phyloP scores from a whole-genome alignment of 1,140 invertebrate genomes.

The Achatina immaculata region DNA sequence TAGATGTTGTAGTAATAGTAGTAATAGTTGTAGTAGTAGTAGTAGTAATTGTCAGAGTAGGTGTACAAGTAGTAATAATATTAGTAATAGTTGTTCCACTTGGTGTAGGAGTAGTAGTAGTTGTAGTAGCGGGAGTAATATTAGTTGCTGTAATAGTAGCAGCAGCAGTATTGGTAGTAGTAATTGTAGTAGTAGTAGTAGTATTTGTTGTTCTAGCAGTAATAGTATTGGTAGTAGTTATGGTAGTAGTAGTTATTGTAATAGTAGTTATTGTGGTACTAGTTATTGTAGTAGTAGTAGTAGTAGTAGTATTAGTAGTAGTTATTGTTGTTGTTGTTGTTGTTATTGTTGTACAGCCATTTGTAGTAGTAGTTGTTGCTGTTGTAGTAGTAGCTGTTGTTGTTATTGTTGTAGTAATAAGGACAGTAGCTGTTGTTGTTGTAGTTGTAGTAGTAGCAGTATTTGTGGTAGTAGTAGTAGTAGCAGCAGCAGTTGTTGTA shows the following conservation, averaged over 20 bases:
- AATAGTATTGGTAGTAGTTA: no score
- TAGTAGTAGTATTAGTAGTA: conserved; percentile 1
- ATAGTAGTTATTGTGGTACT: no score
- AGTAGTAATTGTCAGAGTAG: background rate
- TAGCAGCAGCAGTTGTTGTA: no score
- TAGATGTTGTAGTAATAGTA: background rate
- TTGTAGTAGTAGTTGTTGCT: conserved; percentile 5
- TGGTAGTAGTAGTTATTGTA: no score
- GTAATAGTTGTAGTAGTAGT: background rate
- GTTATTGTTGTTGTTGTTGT: background rate
- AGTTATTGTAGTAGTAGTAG: conserved; percentile 25
- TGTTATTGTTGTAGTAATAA: background rate
- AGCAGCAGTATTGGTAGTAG: background rate
- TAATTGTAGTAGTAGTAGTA: no score
- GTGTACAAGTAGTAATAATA: background rate
- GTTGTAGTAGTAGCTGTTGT: conserved; percentile 13
- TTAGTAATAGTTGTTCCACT: background rate
- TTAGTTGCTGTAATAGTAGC: no score
- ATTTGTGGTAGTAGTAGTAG: background rate
- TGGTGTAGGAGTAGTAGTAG: background rate
- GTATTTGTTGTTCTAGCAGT: no score
- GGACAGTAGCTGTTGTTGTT: background rate
- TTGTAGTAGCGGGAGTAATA: no score
- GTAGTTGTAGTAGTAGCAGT: conserved; percentile 19
- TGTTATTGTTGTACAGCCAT: background rate